These are phyloP conservation scores for Mustela nigripes DNA, from an alignment of 2,113 vertebrate species.

Conservation along the genomic window DNA sequence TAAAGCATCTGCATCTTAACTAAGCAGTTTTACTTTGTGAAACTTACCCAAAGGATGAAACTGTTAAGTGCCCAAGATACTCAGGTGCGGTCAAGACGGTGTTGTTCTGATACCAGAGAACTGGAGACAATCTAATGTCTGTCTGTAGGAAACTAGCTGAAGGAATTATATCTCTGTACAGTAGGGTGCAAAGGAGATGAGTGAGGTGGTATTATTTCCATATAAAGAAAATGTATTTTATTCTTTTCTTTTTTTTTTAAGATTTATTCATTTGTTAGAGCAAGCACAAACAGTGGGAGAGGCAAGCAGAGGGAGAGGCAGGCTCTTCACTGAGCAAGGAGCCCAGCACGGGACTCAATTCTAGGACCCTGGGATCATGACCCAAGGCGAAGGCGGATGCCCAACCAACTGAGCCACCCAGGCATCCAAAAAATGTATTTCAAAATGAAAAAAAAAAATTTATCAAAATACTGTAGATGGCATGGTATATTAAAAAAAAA, in stretches of 20 bases:
- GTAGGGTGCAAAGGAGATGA: not conserved
- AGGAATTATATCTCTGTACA: not conserved
- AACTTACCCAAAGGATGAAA: not conserved
- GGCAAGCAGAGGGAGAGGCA: no score
- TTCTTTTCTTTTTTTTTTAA: not conserved
- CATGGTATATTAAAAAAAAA: not conserved
- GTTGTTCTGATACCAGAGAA: not conserved
- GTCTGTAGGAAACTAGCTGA: not conserved
- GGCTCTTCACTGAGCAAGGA: not conserved
- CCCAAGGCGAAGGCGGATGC: not conserved
- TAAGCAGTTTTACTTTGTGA: slow-evolving; percentile 18
- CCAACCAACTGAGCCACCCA: not conserved
- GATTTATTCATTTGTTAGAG: not conserved
- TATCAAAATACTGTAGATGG: not conserved
- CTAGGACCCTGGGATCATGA: not conserved
- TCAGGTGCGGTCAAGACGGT: not conserved
- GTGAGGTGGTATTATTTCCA: not conserved
- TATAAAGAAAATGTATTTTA: slow-evolving; percentile 3
- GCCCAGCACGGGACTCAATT: not conserved
- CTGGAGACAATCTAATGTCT: not conserved
- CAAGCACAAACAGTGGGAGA: not conserved
- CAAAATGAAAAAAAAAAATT: not conserved
- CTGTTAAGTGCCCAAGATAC: not conserved
- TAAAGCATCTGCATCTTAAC: slow-evolving; percentile 3
- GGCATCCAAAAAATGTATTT: not conserved